Evolutionary conservation across 1,140 invertebrate species (phyloP).

Genomic region (Berghia stephanieae): DNA sequence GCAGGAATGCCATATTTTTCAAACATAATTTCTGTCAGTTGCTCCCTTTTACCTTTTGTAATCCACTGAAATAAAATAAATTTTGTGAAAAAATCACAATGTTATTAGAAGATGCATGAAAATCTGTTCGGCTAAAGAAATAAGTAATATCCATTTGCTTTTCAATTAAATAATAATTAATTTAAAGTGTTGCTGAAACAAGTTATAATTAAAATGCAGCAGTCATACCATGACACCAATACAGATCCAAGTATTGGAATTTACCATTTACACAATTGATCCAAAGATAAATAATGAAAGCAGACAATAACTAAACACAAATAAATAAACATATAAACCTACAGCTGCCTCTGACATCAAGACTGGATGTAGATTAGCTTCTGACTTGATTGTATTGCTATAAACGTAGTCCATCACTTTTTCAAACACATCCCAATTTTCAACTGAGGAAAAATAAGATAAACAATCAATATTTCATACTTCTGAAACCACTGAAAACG

Average conservation of each 20-base stretch:
- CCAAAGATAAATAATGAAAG: no score
- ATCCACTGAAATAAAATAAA: slow-evolving; percentile 78
- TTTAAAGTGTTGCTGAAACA: no score
- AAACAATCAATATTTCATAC: background rate
- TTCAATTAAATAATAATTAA: no score
- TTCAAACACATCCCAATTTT: slow-evolving; percentile 97
- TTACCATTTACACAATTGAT: no score
- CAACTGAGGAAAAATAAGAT: slow-evolving; percentile 70
- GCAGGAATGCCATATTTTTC: slow-evolving; percentile 96
- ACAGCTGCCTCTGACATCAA: slow-evolving; percentile 91
- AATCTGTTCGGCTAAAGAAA: no score
- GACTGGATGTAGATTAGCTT: slow-evolving; percentile 88
- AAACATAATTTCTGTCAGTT: slow-evolving; percentile 92
- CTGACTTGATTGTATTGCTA: slow-evolving; percentile 81
- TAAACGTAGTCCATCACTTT: slow-evolving; percentile 90
- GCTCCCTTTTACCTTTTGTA: slow-evolving; percentile 84
- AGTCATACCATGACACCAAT: no score
- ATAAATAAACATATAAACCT: slow-evolving; percentile 50
- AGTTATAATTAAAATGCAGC: no score
- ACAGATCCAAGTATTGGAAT: no score
- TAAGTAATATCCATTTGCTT: no score
- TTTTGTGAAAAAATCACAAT: no score
- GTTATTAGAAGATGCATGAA: no score
- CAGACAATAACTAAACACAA: no score
- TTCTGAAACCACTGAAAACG: background rate